Percentiles rank a stretch among this genome's conserved stretches.
phyloP scores from a whole-genome alignment of 2,797 vertebrate genomes.

The Sebastes taczanowskii region DNA sequence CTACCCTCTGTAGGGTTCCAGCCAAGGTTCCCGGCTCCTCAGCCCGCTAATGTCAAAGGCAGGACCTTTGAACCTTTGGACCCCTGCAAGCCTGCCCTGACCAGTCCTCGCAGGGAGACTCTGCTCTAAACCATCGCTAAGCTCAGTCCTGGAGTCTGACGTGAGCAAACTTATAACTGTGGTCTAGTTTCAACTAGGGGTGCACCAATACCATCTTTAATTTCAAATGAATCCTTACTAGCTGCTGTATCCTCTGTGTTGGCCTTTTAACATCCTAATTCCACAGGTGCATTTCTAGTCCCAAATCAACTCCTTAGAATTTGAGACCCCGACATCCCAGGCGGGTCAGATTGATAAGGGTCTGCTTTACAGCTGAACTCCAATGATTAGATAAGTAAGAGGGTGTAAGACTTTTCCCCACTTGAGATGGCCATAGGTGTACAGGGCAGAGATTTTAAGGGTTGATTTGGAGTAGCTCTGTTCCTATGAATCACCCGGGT shows the following conservation, averaged over 20 bases:
- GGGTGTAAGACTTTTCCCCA: neutral
- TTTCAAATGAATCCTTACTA: neutral
- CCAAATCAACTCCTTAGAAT: slow-evolving; percentile 66
- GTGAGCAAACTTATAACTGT: slow-evolving; percentile 67
- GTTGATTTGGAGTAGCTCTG: slow-evolving; percentile 59
- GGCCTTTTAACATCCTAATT: slow-evolving; percentile 9
- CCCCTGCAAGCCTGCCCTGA: slow-evolving; percentile 45
- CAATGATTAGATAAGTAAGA: neutral
- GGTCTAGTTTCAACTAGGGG: slow-evolving; percentile 1
- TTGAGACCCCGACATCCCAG: slow-evolving; percentile 11
- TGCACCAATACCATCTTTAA: slow-evolving; percentile 14
- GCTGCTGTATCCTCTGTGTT: neutral
- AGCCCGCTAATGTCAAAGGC: slow-evolving; percentile 26
- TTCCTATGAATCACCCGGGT: slow-evolving; percentile 23
- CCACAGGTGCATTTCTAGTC: slow-evolving; percentile 38
- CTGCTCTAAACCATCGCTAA: slow-evolving; percentile 72
- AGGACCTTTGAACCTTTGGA: slow-evolving; percentile 53
- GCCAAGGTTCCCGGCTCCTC: slow-evolving; percentile 26
- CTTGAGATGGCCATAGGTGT: neutral
- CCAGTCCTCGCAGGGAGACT: slow-evolving; percentile 77
- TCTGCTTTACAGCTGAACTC: neutral
- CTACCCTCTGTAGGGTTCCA: slow-evolving; percentile 20
- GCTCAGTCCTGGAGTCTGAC: slow-evolving; percentile 54
- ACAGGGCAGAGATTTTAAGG: slow-evolving; percentile 45
- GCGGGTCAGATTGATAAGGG: neutral